A percentile compares a stretch with the other conserved stretches of the same genome.
These are phyloP conservation scores for Hetaerina titia DNA, from an alignment of 2,888 invertebrate genomes.

Conservation along the genomic window DNA sequence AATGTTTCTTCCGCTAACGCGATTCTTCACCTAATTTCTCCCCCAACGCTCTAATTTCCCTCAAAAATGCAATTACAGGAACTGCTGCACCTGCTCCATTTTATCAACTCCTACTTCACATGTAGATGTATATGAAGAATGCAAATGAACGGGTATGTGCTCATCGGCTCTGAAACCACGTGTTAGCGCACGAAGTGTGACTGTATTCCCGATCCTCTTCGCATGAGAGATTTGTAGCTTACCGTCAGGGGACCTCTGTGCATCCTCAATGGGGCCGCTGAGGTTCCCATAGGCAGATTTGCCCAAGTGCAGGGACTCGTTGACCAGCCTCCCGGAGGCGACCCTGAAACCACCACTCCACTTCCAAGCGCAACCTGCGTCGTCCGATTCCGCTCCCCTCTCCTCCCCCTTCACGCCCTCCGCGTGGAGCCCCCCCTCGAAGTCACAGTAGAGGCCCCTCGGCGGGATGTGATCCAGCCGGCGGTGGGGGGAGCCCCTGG, in stretches of 20 bases:
- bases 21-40: too few species aligned
- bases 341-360: conserved; percentile 57
- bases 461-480: conserved; percentile 29
- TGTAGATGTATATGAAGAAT: too few species aligned
- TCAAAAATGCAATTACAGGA: too few species aligned
- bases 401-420: conserved; percentile 52
- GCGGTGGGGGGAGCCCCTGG: conserved; percentile 1
- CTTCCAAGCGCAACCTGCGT: conserved; percentile 53
- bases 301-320: conserved; percentile 26
- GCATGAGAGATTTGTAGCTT: not conserved
- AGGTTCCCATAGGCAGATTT: not conserved
- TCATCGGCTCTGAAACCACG: too few species aligned
- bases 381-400: conserved; percentile 48
- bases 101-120: too few species aligned
- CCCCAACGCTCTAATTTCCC: too few species aligned
- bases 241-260: conserved; percentile 40
- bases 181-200: too few species aligned
- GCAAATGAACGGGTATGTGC: too few species aligned
- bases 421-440: conserved; percentile 37
- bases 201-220: too few species aligned
- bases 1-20: too few species aligned
- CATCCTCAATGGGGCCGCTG: conserved; percentile 49
- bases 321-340: conserved; percentile 42
- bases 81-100: too few species aligned
- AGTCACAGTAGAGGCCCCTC: conserved; percentile 37